Evolutionary conservation across 1,140 invertebrate species (phyloP).

Genomic region (Drosophila leontia): DNA sequence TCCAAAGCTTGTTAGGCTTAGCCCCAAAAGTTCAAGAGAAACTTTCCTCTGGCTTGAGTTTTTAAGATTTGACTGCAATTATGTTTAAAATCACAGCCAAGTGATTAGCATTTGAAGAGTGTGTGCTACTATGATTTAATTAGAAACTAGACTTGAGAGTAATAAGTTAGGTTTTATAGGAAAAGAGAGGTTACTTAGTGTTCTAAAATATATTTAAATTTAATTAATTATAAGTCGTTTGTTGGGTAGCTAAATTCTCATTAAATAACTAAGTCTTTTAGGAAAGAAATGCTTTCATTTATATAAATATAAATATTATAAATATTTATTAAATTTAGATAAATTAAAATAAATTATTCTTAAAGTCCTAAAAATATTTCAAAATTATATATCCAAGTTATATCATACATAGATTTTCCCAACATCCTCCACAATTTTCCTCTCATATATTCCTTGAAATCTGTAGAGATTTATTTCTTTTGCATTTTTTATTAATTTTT

Average conservation of each 20-base stretch:
- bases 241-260: no score
- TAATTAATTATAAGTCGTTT: no score
- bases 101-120: constrained; percentile 14
- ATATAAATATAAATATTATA: no score
- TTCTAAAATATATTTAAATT: no score
- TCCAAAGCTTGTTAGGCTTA: constrained; percentile 9
- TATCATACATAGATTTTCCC: background rate
- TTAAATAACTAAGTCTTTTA: no score
- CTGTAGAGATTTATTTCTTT: background rate
- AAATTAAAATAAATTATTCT: background rate
- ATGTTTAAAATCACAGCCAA: constrained; percentile 9
- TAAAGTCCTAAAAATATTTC: background rate
- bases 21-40: constrained; percentile 11
- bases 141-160: background rate
- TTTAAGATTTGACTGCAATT: constrained; percentile 37
- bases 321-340: no score
- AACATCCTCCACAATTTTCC: background rate
- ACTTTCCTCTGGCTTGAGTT: constrained; percentile 22
- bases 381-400: background rate
- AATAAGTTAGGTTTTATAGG: no score
- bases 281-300: no score
- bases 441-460: background rate
- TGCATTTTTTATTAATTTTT: no score
- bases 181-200: no score
- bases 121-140: background rate